Percentiles rank a stretch among this genome's conserved stretches.
These are phyloP conservation scores for Enteromius paludinosus DNA, from an alignment of 2,797 vertebrate species.

Conservation along the genomic window DNA sequence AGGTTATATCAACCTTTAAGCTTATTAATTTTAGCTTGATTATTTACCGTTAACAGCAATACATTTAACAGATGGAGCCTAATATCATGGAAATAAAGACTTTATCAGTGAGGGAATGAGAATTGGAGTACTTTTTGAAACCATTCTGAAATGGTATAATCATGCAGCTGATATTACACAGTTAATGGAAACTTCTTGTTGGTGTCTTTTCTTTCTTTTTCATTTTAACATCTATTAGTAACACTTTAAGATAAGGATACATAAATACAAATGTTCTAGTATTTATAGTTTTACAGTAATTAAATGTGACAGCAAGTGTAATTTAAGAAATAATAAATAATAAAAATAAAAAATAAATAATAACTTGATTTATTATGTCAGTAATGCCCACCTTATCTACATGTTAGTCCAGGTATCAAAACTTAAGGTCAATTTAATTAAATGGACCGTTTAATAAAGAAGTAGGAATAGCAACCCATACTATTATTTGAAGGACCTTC, in stretches of 20 bases:
- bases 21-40: conserved; percentile 2
- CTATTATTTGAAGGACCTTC: neutral
- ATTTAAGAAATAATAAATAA: neutral
- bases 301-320: neutral
- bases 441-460: neutral
- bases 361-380: neutral
- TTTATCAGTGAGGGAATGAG: neutral
- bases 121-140: neutral
- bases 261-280: neutral
- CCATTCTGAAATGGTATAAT: neutral
- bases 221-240: neutral
- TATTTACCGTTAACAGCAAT: no score
- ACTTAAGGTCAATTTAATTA: no score
- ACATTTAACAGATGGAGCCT: neutral
- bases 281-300: neutral
- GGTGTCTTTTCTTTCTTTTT: neutral
- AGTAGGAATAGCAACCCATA: neutral
- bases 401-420: neutral
- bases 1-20: neutral
- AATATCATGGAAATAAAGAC: neutral
- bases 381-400: neutral
- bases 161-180: neutral
- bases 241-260: neutral
- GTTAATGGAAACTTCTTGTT: no score
- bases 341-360: no score